Conservation (phyloP, 1,140 invertebrate genomes). For the Trachymyrmex septentrionalis region DNA sequence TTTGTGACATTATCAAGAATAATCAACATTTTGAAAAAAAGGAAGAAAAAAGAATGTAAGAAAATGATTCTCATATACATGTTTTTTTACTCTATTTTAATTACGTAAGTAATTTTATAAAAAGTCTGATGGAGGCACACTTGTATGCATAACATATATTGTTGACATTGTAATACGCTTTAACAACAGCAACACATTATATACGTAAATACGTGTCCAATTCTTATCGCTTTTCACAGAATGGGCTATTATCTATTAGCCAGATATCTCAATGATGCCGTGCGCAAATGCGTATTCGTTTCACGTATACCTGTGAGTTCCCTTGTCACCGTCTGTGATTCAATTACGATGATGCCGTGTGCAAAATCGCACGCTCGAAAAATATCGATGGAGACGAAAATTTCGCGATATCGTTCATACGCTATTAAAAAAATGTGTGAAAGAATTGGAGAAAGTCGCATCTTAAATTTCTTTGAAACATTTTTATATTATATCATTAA, state of each 20-base stretch:
- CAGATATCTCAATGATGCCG: conserved; percentile 64
- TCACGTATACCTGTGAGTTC: background rate
- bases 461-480: background rate
- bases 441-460: background rate
- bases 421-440: background rate
- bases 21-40: background rate
- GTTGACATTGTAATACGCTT: background rate
- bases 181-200: background rate
- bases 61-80: background rate
- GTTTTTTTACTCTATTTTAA: conserved; percentile 18
- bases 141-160: conserved; percentile 9
- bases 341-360: conserved; percentile 60
- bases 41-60: background rate
- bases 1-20: background rate
- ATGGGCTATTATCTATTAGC: conserved; percentile 41
- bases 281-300: conserved; percentile 65
- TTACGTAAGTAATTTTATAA: background rate
- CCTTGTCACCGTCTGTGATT: conserved; percentile 1
- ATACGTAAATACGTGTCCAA: conserved; percentile 18
- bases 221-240: conserved; percentile 45
- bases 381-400: conserved; percentile 4
- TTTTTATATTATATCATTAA: background rate
- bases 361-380: conserved; percentile 53
- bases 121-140: background rate
- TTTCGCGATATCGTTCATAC: background rate